Evolutionary conservation across 2,888 invertebrate genomes (phyloP).

Genomic region (Melanotus villosus): DNA sequence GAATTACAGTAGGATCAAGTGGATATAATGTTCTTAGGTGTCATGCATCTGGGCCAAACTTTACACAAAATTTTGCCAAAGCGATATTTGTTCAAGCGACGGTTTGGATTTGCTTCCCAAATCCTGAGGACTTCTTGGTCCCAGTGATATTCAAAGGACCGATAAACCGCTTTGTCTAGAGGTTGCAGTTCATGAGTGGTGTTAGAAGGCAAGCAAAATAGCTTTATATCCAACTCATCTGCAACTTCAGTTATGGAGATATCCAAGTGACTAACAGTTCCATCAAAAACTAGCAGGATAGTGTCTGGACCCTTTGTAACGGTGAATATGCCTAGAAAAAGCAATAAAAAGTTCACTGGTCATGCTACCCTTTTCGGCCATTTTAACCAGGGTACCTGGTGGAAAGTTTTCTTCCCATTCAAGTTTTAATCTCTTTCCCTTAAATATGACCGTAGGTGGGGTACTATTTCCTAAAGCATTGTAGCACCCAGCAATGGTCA

Average conservation of each 20-base stretch:
- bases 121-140: no score
- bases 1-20: no score
- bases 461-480: constrained; percentile 57
- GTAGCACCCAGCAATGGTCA: constrained; percentile 58
- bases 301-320: no score
- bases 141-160: no score
- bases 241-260: not conserved
- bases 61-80: no score
- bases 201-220: not conserved
- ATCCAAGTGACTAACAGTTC: not conserved
- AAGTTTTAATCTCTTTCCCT: not conserved
- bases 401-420: constrained; percentile 44
- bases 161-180: not conserved
- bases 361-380: constrained; percentile 58
- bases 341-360: constrained; percentile 28
- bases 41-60: no score
- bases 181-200: not conserved
- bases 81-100: no score
- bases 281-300: not conserved
- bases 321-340: not conserved
- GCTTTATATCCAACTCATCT: not conserved
- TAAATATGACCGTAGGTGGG: constrained; percentile 59
- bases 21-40: no score
- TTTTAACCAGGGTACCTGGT: constrained; percentile 49
- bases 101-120: no score